Base-by-base conservation (phyloP, 37 sponge, comb jelly and placozoan species). In the Aplysina aerophoba region DNA sequence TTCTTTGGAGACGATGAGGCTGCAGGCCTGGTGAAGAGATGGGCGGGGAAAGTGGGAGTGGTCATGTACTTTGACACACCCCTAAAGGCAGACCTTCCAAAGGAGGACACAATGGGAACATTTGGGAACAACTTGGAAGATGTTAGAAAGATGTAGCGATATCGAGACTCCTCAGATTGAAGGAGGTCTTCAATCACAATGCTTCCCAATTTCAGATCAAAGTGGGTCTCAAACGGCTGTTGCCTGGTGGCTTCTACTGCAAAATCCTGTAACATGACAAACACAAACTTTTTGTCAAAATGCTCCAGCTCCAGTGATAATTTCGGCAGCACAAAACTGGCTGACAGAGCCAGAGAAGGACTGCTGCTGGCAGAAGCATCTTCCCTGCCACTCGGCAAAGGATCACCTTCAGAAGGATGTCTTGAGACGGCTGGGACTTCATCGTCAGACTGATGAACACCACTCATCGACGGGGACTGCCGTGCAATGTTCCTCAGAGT, bases 171-270 rank as follows among this genome's bases (percentile, higher is more conserved):
- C 39, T 90, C 33, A 17, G 83, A 74, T 66, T 94, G 92, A 11
- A 97, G 59, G 44, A 94, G 82, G 84, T 97, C 97, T 44, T 95
- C 89, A 59, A 97, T 87, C 35, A 92, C 66, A 15, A 97, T 89
- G 59, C 91, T 91, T 59, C 89, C 87, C 25, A 97, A 88, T 13
- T 87, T 58, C 25, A 97, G 54, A 62, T 93, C 86, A 1, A 97
- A 40, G 44, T 89, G 66, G 15, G 84, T 67, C 28, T 33, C 72
- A 55, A 81, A 80, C n/a, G 77, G 86, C 19, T 85, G 63, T 21
- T 44, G 19, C 27, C 79, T 73, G 57, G 64, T 13, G 53, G 80
- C 89, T 38, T 84, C 81, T 15, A 83, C 57, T 0, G 80, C 33
- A 55, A 95, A 92, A 55, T 92, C 89, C 19, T 95, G 87, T 6